Percentiles rank a stretch among this genome's conserved stretches.
phyloP scores from a whole-genome alignment of 2,797 vertebrate species.

The Mycteria americana region DNA sequence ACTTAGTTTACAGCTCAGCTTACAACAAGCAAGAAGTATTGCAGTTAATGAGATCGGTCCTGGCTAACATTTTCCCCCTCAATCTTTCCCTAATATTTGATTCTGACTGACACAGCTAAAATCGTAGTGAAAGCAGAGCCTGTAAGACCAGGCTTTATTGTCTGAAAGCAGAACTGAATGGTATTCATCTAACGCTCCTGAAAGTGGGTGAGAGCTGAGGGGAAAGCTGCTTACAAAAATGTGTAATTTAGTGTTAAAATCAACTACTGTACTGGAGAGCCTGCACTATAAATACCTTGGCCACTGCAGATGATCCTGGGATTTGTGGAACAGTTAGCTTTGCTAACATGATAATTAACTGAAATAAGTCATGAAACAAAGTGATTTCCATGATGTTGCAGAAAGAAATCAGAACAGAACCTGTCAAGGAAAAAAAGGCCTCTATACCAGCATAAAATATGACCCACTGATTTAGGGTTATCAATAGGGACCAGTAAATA shows the following conservation, averaged over 20 bases:
- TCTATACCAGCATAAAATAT: neutral
- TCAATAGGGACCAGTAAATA: conserved; percentile 33
- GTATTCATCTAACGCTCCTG: neutral
- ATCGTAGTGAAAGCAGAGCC: conserved; percentile 28
- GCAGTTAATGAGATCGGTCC: neutral
- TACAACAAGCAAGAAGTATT: neutral
- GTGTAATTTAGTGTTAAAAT: conserved; percentile 7
- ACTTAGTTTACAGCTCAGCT: neutral
- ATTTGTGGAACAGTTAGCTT: neutral
- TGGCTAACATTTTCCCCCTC: neutral
- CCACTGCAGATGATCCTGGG: neutral
- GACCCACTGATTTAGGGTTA: neutral
- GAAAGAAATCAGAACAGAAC: conserved; percentile 11
- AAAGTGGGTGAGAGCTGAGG: neutral
- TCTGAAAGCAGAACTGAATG: neutral
- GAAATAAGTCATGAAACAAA: neutral
- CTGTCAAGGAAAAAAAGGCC: neutral
- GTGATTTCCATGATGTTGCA: neutral
- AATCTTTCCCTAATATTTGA: neutral
- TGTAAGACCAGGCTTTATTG: conserved; percentile 16
- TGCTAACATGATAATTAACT: conserved; percentile 1
- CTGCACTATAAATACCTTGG: neutral
- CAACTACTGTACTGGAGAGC: neutral
- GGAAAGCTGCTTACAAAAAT: conserved; percentile 34
- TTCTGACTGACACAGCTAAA: conserved; percentile 22